phyloP scores from a whole-genome alignment of 2,113 vertebrate genomes.

The Eubucco bourcierii region DNA sequence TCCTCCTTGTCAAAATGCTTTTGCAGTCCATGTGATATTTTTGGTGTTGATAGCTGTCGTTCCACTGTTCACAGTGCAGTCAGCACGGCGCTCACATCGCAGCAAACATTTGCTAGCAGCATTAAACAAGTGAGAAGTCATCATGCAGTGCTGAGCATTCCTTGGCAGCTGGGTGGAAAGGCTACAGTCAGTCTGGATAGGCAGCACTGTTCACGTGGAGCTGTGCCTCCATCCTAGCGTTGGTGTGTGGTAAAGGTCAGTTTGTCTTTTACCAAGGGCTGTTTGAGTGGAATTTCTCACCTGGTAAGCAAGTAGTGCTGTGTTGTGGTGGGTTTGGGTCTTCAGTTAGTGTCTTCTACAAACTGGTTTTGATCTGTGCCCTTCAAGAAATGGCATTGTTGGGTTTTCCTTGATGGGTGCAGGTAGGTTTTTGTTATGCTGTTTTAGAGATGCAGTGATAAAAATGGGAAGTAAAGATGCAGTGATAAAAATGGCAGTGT shows the following conservation, averaged over 20 bases:
- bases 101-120: constrained; percentile 14
- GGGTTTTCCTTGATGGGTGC: not conserved
- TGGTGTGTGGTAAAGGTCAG: not conserved
- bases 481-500: not conserved
- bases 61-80: constrained; percentile 38
- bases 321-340: not conserved
- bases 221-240: not conserved
- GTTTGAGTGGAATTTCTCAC: not conserved
- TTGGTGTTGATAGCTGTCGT: not conserved
- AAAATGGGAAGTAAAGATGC: not conserved
- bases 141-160: not conserved
- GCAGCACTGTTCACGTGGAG: not conserved
- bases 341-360: not conserved
- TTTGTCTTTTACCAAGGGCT: not conserved
- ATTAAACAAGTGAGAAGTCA: not conserved
- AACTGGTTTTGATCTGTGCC: not conserved
- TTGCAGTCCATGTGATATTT: constrained; percentile 43
- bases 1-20: constrained; percentile 45
- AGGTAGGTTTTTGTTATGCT: not conserved
- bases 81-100: constrained; percentile 20
- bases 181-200: not conserved
- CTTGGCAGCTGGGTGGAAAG: not conserved
- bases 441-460: not conserved
- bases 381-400: not conserved
- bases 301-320: not conserved